Conservation (phyloP, 2,797 vertebrate genomes). For the Acrocephalus scirpaceus region DNA sequence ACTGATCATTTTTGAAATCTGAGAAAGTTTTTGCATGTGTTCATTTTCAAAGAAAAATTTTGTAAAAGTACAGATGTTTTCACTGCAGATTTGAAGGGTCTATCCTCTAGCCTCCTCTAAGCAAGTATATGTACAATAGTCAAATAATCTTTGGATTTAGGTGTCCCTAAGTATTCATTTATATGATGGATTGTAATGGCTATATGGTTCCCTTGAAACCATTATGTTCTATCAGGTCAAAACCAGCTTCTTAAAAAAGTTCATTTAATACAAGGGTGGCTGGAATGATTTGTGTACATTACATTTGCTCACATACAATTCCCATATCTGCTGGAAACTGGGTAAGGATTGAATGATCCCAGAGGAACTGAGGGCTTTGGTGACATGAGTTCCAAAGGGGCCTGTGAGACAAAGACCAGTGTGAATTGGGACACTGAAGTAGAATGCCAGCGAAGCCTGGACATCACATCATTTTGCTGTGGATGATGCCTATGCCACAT, state of each 20-base stretch:
- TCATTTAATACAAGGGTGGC: slow-evolving; percentile 58
- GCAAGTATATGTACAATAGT: slow-evolving; percentile 43
- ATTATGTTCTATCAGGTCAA: slow-evolving; percentile 74
- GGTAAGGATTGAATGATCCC: slow-evolving; percentile 34
- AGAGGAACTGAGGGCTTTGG: not conserved
- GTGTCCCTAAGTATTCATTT: slow-evolving; percentile 75
- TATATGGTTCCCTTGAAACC: slow-evolving; percentile 74
- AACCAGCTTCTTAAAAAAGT: slow-evolving; percentile 57
- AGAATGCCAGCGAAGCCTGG: slow-evolving; percentile 37
- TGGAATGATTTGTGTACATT: slow-evolving; percentile 47
- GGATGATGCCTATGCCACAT: slow-evolving; percentile 20
- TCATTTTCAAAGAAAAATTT: slow-evolving; percentile 8
- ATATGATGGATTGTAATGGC: slow-evolving; percentile 74
- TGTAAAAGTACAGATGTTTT: slow-evolving; percentile 51
- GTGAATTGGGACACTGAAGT: slow-evolving; percentile 26
- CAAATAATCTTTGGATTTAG: slow-evolving; percentile 77
- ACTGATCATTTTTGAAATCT: not conserved
- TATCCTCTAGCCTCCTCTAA: not conserved
- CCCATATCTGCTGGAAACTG: slow-evolving; percentile 19
- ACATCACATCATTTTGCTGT: slow-evolving; percentile 24
- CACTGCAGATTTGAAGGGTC: slow-evolving; percentile 36
- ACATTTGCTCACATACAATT: not conserved
- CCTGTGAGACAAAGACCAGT: slow-evolving; percentile 10
- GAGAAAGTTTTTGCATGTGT: not conserved
- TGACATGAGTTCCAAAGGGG: slow-evolving; percentile 21